Evolutionary conservation across 2,113 vertebrate genomes (phyloP).

Genomic region (Oophaga pumilio): DNA sequence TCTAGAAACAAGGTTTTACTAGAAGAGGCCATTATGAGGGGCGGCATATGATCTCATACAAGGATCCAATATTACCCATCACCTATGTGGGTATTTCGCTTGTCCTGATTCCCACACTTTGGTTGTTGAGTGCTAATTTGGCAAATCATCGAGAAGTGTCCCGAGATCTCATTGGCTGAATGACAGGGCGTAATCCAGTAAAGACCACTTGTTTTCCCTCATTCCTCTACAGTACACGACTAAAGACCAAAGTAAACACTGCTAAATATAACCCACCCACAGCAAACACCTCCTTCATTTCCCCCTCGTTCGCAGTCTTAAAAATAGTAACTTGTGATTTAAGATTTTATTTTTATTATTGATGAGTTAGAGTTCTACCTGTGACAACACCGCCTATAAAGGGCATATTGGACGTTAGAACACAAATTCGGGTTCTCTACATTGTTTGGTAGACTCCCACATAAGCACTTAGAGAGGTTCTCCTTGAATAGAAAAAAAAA

Average conservation of each 20-base stretch:
- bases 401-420: not conserved
- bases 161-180: constrained; percentile 17
- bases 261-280: constrained; percentile 28
- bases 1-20: not conserved
- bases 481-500: too few species aligned
- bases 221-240: not conserved
- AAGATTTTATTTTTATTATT: not conserved
- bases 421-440: not conserved
- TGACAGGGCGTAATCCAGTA: constrained; percentile 4
- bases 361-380: not conserved
- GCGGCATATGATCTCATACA: not conserved
- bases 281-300: not conserved
- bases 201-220: constrained; percentile 3
- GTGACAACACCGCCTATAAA: not conserved
- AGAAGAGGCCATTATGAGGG: not conserved
- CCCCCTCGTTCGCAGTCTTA: not conserved
- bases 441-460: not conserved
- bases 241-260: constrained; percentile 36
- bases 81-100: not conserved
- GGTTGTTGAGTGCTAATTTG: not conserved
- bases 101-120: not conserved
- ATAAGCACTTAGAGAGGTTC: too few species aligned
- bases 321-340: not conserved
- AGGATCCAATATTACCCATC: not conserved
- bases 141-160: not conserved